These are phyloP conservation scores for Aricia artaxerxes DNA, from an alignment of 2,888 invertebrate genomes.

Conservation along the genomic window DNA sequence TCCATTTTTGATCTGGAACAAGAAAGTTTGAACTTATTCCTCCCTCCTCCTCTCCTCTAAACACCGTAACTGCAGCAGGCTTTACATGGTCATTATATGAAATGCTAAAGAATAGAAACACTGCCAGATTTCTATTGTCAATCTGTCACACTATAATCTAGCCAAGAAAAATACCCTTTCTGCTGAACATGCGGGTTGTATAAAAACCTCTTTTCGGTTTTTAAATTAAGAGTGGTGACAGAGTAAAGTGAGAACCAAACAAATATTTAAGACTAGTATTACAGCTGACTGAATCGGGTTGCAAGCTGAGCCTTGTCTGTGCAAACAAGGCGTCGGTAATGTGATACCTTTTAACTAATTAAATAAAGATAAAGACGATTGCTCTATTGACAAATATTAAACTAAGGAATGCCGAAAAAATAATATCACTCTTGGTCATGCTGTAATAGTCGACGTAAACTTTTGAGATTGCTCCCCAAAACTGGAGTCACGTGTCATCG, in stretches of 20 bases:
- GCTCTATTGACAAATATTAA: background rate
- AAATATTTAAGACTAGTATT: slow-evolving; percentile 29
- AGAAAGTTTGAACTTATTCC: slow-evolving; percentile 13
- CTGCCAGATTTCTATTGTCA: background rate
- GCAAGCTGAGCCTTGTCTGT: background rate
- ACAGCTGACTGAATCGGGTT: slow-evolving; percentile 16
- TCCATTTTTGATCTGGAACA: slow-evolving; percentile 69
- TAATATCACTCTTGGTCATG: too few species aligned
- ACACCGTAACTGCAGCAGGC: too few species aligned
- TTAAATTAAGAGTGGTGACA: background rate
- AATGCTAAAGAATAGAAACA: too few species aligned
- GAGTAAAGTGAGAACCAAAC: slow-evolving; percentile 1
- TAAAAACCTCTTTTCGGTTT: background rate
- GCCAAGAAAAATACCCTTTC: background rate
- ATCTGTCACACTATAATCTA: background rate
- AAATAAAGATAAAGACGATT: background rate
- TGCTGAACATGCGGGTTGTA: background rate
- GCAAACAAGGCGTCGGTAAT: slow-evolving; percentile 19
- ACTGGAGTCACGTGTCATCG: too few species aligned
- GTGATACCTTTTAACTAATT: slow-evolving; percentile 16
- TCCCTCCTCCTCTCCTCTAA: background rate
- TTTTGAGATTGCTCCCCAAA: too few species aligned
- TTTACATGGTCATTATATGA: too few species aligned
- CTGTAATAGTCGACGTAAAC: too few species aligned
- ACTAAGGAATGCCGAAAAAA: background rate